These are phyloP conservation scores for Phyllostomus hastatus DNA, from an alignment of 2,113 vertebrate species.

Conservation along the genomic window DNA sequence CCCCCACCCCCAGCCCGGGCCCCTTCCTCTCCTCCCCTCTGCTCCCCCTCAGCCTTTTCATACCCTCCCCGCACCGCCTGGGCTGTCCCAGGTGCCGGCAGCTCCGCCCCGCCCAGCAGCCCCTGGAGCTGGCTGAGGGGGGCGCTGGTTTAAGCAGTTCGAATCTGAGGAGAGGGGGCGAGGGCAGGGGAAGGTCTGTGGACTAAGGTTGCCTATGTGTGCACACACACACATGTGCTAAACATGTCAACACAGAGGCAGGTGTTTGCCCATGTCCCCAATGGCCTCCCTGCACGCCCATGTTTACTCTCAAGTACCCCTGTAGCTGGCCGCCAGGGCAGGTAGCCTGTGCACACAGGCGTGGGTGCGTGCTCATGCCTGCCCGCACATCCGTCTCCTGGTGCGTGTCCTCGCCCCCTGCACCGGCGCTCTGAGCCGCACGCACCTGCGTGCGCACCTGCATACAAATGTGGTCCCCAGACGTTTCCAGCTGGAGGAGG, in stretches of 20 bases:
- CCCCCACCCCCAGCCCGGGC: neutral
- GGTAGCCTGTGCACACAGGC: rapidly evolving
- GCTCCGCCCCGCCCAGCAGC: neutral
- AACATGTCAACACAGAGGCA: neutral
- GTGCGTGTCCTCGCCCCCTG: neutral
- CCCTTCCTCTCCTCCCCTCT: neutral
- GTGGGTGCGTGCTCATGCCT: rapidly evolving
- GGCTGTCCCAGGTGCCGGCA: neutral
- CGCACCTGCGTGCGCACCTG: slow-evolving; percentile 25
- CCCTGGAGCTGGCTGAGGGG: neutral
- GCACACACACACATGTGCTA: neutral
- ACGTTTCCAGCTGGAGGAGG: rapidly evolving
- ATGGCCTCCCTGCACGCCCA: rapidly evolving
- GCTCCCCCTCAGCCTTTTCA: rapidly evolving
- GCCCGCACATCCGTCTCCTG: rapidly evolving
- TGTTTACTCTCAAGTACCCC: neutral
- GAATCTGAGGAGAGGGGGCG: neutral
- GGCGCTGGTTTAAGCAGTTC: neutral
- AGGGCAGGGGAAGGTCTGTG: neutral
- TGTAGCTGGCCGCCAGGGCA: rapidly evolving
- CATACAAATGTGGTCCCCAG: neutral
- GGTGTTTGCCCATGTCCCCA: neutral
- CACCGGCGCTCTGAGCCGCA: neutral
- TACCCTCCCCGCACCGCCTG: neutral
- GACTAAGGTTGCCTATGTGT: neutral